Base-by-base conservation (phyloP, 2,888 invertebrate species). In the Polydrusus pterygomalis region DNA sequence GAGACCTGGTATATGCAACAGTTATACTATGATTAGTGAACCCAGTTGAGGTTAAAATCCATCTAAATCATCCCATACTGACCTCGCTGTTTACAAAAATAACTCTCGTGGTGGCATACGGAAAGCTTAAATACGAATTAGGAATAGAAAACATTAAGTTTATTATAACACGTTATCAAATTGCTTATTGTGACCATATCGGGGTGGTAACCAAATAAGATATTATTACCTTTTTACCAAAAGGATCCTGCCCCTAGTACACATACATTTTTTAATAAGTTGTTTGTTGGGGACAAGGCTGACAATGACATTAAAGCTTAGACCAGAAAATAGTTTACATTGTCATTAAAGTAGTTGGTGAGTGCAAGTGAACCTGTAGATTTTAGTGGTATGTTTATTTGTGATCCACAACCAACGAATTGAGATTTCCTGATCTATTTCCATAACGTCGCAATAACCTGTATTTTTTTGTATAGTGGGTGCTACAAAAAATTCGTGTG, bases 141-240 rank as follows among this genome's bases (percentile, higher is more conserved):
- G 38, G 43, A 40, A 13, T 7, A 49, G 38, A 60, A 63, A 72
- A 56, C 64, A 72, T 72, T 49, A 72, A 72, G n/a, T 45, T 45
- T 18, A 63, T 17, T 62, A 15, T 34, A 34, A 6, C 34, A 34
- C 9, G 47, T 15, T 5, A 47, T 13, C 11, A 49, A 51, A 68
- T 74, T 62, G 45, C 63, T 13, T 54, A 51, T 62, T 68, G 68
- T 62, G 0, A 43, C 68, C 63, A 34, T 74, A 69, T 74, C 40
- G 13, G 51, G 68, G 30, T 67, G n/a, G 25, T 15, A 56, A 64
- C 45, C 71, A 64, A 43, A 72, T 11, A n/a, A 10, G 40, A 47
- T 62, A 63, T 56, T 62, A 63, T 56, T 65, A 62, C 51, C 25
- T 45, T 67, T 58, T 68, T 67, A 67, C 73, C 67, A 60, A 60